These are phyloP conservation scores for Orthonychiurus folsomi DNA, from an alignment of 2,888 invertebrate species.

Conservation along the genomic window DNA sequence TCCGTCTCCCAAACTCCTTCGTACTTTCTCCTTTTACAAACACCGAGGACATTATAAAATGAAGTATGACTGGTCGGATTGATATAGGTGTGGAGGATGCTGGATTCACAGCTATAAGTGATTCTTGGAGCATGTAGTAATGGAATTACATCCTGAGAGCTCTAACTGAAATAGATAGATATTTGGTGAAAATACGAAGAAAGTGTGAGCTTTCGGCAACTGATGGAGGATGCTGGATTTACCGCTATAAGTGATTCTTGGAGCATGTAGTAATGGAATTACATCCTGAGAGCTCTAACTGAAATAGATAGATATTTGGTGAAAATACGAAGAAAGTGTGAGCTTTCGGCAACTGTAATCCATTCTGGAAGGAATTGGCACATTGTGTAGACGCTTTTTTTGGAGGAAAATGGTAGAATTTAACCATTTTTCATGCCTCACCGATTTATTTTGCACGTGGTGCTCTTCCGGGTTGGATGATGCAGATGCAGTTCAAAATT, in stretches of 20 bases:
- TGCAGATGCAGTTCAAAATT: no score
- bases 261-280: neutral
- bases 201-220: neutral
- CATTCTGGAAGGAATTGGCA: no score
- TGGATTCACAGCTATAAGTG: no score
- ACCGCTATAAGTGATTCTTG: no score
- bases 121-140: neutral
- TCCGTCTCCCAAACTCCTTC: neutral
- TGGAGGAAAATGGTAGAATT: no score
- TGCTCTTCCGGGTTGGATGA: no score
- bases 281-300: neutral
- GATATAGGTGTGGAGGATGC: neutral
- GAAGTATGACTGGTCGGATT: neutral
- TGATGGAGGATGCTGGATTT: neutral
- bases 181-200: slow-evolving; percentile 1
- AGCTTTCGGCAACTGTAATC: no score
- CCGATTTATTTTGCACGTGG: no score
- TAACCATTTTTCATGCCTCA: no score
- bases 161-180: neutral
- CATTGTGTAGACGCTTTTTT: no score
- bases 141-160: neutral
- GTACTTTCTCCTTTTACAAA: neutral
- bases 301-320: neutral
- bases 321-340: neutral
- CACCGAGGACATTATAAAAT: neutral